These are phyloP conservation scores for Sipha flava DNA, from an alignment of 1,140 invertebrate species.

Conservation along the genomic window DNA sequence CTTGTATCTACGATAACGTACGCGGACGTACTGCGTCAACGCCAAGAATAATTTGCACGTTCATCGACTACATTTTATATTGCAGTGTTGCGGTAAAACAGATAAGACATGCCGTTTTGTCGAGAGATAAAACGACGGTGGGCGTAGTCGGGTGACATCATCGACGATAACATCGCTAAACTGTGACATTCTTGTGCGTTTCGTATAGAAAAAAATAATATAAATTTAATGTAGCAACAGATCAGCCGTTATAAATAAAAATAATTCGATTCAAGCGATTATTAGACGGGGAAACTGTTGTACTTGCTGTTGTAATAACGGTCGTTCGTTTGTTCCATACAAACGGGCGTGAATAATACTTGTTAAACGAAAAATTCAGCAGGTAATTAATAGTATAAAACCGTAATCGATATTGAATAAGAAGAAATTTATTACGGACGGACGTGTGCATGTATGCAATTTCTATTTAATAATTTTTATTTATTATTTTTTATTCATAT, in stretches of 20 bases:
- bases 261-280: neutral
- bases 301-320: neutral
- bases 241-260: neutral
- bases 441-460: neutral
- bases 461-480: neutral
- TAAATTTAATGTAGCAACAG: too few species aligned
- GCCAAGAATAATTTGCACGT: neutral
- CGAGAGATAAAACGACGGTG: neutral
- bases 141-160: constrained; percentile 20
- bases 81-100: neutral
- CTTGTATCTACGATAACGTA: neutral
- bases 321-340: neutral
- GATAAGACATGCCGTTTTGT: neutral
- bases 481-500: neutral
- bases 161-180: neutral
- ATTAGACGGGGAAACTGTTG: neutral
- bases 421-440: neutral
- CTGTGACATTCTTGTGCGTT: constrained; percentile 1
- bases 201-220: neutral
- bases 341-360: neutral
- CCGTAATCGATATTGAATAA: neutral
- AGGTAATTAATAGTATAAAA: neutral
- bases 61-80: neutral
- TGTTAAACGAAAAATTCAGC: neutral
- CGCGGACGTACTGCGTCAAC: too few species aligned